Evolutionary conservation across 1,140 invertebrate species (phyloP).

Genomic region (Pectinophora gossypiella): DNA sequence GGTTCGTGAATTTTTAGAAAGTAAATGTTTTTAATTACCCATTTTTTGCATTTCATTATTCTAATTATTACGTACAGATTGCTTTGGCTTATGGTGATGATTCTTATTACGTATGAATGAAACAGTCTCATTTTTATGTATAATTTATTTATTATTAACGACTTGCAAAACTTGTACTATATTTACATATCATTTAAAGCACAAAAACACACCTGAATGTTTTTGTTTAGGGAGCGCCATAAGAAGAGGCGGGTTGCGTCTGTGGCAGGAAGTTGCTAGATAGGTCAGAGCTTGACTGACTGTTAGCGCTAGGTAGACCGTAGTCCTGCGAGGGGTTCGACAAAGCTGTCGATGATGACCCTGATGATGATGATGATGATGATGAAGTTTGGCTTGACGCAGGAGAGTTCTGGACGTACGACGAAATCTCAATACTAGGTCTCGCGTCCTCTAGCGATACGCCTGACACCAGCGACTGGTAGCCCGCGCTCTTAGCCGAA

Average conservation of each 20-base stretch:
- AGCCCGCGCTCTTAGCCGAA: conserved; percentile 47
- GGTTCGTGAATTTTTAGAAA: conserved; percentile 14
- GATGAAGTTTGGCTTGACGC: neutral
- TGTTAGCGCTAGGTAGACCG: conserved; percentile 20
- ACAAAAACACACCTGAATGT: neutral
- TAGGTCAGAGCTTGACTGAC: conserved; percentile 9
- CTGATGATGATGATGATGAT: conserved; percentile 13
- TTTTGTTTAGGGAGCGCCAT: conserved; percentile 29
- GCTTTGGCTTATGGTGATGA: too few relatives aligned
- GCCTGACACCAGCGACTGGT: conserved; percentile 53
- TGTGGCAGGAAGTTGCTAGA: conserved; percentile 25
- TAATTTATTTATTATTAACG: neutral
- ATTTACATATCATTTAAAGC: neutral
- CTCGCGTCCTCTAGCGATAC: conserved; percentile 51
- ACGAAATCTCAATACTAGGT: conserved; percentile 58
- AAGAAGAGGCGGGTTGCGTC: conserved; percentile 23
- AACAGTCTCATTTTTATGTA: neutral
- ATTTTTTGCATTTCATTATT: too few relatives aligned
- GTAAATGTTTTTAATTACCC: too few relatives aligned
- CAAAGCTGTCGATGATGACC: conserved; percentile 14
- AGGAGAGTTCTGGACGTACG: conserved; percentile 43
- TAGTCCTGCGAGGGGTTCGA: conserved; percentile 22
- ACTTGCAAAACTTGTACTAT: neutral
- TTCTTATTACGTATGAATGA: neutral
- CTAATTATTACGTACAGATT: too few relatives aligned